phyloP scores from a whole-genome alignment of 2,888 invertebrate genomes.

The Dinocampus coccinellae region DNA sequence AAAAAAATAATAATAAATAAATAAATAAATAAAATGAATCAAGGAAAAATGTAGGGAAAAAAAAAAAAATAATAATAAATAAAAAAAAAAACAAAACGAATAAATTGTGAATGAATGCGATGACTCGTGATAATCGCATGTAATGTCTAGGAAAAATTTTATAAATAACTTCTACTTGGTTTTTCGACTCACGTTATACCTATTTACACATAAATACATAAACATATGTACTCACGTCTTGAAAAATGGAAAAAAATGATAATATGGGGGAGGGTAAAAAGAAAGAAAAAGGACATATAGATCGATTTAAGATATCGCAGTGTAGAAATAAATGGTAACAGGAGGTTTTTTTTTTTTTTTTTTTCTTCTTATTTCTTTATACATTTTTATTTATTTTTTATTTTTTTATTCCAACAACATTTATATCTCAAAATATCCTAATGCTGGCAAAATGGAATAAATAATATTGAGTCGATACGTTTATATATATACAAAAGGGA shows the following conservation, averaged over 20 bases:
- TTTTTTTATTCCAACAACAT: background rate
- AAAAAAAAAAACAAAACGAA: background rate
- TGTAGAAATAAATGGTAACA: constrained; percentile 1
- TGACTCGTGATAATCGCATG: background rate
- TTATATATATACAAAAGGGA: constrained; percentile 19
- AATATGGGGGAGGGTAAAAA: background rate
- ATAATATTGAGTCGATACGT: constrained; percentile 47
- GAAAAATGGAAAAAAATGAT: background rate
- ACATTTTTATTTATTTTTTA: background rate
- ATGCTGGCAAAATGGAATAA: constrained; percentile 53
- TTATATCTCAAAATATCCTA: constrained; percentile 41
- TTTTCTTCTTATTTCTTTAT: background rate
- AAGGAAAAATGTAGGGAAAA: constrained; percentile 17
- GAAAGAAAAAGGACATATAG: constrained; percentile 13
- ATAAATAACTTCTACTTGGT: background rate
- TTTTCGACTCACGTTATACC: background rate
- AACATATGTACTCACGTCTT: background rate
- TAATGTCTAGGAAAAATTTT: background rate
- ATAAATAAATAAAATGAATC: background rate
- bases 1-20: background rate
- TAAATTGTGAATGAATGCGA: background rate
- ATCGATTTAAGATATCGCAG: constrained; percentile 17
- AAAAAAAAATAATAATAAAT: background rate
- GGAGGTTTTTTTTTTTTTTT: background rate
- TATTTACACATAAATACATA: constrained; percentile 2